A percentile compares a stretch with the other conserved stretches of the same genome.
Conservation (phyloP, 2,888 invertebrate species). For the Argyresthia goedartella region DNA sequence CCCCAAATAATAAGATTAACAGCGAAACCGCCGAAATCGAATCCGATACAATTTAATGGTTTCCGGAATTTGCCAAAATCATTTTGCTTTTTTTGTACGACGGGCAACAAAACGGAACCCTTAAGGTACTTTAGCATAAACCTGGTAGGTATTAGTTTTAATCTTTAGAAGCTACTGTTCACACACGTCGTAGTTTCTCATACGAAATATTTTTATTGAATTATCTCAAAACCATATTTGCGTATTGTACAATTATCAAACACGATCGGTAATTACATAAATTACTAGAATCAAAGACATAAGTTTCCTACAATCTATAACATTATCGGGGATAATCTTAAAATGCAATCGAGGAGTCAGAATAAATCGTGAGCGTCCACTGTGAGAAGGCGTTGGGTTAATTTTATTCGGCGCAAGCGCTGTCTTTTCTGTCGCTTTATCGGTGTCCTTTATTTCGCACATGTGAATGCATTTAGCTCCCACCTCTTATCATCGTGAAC, state of each 20-base stretch:
- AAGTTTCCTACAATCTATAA: slow-evolving; percentile 24
- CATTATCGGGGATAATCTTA: slow-evolving; percentile 51
- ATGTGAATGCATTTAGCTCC: slow-evolving; percentile 69
- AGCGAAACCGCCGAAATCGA: slow-evolving; percentile 24
- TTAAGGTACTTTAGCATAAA: slow-evolving; percentile 25
- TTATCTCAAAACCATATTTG: background rate
- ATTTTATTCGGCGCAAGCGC: no score
- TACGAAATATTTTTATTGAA: slow-evolving; percentile 2
- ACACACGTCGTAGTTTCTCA: slow-evolving; percentile 5
- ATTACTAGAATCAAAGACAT: background rate
- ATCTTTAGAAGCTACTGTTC: slow-evolving; percentile 33
- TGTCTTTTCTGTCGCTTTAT: slow-evolving; percentile 56
- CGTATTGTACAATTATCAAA: background rate
- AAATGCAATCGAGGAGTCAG: slow-evolving; percentile 38
- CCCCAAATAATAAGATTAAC: slow-evolving; percentile 51
- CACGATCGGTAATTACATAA: no score
- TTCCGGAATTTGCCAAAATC: slow-evolving; percentile 44
- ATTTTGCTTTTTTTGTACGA: slow-evolving; percentile 24
- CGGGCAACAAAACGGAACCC: slow-evolving; percentile 35
- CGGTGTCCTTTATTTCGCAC: slow-evolving; percentile 61
- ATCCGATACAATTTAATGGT: slow-evolving; percentile 40
- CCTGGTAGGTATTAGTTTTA: slow-evolving; percentile 10
- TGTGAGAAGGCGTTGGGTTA: background rate
- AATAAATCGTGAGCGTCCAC: slow-evolving; percentile 4
- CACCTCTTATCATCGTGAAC: slow-evolving; percentile 58